Evolutionary conservation across 2,797 vertebrate genomes (phyloP).

Genomic region (Amphiprion clarkii): DNA sequence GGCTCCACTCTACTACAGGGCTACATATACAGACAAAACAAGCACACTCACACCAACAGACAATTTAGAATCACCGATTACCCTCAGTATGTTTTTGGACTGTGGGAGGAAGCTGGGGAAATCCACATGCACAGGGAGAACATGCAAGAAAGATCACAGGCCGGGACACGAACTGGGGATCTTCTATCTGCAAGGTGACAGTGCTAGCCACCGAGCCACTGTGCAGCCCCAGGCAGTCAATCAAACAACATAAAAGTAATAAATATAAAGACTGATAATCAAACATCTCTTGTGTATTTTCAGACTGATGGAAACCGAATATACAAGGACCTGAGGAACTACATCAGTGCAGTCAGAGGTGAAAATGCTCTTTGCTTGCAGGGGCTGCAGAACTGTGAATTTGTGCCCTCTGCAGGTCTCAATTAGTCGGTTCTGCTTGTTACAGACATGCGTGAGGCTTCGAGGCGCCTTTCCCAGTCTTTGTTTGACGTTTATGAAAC

Average conservation of each 20-base stretch:
- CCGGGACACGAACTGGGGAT: no score
- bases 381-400: conserved; percentile 22
- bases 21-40: no score
- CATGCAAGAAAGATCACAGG: no score
- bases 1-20: no score
- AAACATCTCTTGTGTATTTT: conserved; percentile 36
- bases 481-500: conserved; percentile 91
- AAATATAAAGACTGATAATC: conserved; percentile 7
- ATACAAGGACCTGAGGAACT: conserved; percentile 92
- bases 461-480: conserved; percentile 91
- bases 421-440: neutral
- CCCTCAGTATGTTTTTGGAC: no score
- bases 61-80: no score
- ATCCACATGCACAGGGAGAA: no score
- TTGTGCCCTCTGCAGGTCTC: conserved; percentile 33
- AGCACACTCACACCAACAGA: no score
- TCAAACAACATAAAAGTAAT: conserved; percentile 17
- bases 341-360: conserved; percentile 92
- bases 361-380: conserved; percentile 8
- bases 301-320: conserved; percentile 92
- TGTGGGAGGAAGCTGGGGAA: no score
- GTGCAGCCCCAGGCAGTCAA: no score
- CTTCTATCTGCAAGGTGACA: no score
- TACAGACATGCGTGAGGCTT: conserved; percentile 94
- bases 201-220: no score